Base-by-base conservation (phyloP, 2,113 vertebrate genomes). In the Cavia aperea region DNA sequence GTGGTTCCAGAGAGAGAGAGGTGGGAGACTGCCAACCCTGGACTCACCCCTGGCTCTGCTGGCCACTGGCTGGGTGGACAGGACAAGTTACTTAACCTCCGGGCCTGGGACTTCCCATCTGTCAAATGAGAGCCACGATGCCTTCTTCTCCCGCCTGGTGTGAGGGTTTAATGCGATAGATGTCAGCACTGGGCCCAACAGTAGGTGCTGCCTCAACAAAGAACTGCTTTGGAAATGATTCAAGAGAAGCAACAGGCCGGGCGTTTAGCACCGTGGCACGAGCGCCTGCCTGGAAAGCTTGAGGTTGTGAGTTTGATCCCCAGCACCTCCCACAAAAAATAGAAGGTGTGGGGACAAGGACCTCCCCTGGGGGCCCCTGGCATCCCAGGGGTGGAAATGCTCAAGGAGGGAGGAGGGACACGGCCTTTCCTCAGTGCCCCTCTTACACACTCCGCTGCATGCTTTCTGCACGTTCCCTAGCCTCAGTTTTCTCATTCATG, bases 401-500 rank as follows among this genome's bases (percentile, higher is more conserved):
- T 72, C 46, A 21, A 39, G 81, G 29, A 29, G 31, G 66, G 4
- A 5, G 6, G 79, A 16, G 6, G 29, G 19, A 31, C 4, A 5
- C 29, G 14, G 6, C 31, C 46, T 4, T 16, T 15, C 54, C 60
- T 49, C 13, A 0, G 29, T 31, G 75, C 18, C 10, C 54, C 63
- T 49, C 75, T 19, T 12, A 36, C 19, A 63, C 43, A 19, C 26
- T 26, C n/a, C 56, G 49, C 82, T 78, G 19, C 1, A 3, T 73
- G 58, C 31, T 83, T 89, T 92, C 65, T 33, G 49, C 88, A 96
- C 93, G 77, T 87, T 81, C 89, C 79, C 49, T 90, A 88, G 63
- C 66, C 75, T 96, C 84, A 4, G 11, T 81, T 62, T 89, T 62
- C 87, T 95, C n/a, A 0, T 31, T 81, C 92, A 82, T 81, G 90